phyloP scores from a whole-genome alignment of 2,888 invertebrate genomes.

The Epirrhoe tristata region DNA sequence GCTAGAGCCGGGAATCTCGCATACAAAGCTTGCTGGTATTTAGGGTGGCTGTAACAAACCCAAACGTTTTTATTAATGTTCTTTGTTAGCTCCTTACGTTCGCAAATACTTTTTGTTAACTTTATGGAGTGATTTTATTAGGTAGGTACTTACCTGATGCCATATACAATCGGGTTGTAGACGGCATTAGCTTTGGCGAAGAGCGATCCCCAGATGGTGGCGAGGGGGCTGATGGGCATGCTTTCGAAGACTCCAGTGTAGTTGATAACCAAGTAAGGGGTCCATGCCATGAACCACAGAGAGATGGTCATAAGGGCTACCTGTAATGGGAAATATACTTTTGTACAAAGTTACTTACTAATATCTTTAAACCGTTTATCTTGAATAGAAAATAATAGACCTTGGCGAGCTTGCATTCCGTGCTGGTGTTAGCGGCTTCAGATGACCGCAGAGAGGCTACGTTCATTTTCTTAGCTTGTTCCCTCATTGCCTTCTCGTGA shows the following conservation, averaged over 20 bases:
- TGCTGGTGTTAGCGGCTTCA: slow-evolving; percentile 91
- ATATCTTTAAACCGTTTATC: no score
- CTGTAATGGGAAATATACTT: slow-evolving; percentile 59
- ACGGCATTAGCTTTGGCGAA: slow-evolving; percentile 97
- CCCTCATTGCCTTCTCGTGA: slow-evolving; percentile 94
- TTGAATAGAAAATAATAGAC: slow-evolving; percentile 53
- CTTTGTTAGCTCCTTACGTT: no score
- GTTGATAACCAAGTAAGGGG: slow-evolving; percentile 94
- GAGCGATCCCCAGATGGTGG: slow-evolving; percentile 95
- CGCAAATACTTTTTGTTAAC: no score
- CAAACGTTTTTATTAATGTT: slow-evolving; percentile 1
- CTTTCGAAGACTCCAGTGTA: slow-evolving; percentile 92
- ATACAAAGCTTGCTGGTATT: slow-evolving; percentile 91
- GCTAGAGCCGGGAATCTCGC: slow-evolving; percentile 91
- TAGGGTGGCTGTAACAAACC: slow-evolving; percentile 87
- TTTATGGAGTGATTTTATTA: no score
- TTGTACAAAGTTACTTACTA: not conserved
- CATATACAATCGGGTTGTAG: slow-evolving; percentile 96
- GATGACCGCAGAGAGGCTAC: slow-evolving; percentile 94
- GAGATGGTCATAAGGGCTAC: slow-evolving; percentile 96
- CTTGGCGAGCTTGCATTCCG: slow-evolving; percentile 95
- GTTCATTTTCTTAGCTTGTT: slow-evolving; percentile 97
- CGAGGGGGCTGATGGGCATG: slow-evolving; percentile 90
- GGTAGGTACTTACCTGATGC: slow-evolving; percentile 96
- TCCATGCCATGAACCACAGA: slow-evolving; percentile 97